Evolutionary conservation across 2,113 vertebrate species (phyloP).

Genomic region (Plotosus lineatus): DNA sequence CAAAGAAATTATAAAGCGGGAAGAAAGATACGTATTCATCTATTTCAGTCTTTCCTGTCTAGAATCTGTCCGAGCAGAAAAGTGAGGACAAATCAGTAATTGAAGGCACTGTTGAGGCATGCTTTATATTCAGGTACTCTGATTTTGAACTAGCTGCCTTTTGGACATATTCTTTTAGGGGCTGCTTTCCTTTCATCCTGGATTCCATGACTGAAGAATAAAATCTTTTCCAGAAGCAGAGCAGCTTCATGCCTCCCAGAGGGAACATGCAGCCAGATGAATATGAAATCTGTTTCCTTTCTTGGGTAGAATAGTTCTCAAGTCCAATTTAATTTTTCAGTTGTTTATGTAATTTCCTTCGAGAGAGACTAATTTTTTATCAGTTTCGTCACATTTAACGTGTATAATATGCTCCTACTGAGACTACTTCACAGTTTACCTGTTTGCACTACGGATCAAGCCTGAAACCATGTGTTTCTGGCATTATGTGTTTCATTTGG

Average conservation of each 20-base stretch:
- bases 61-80: neutral
- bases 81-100: neutral
- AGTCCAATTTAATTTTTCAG: neutral
- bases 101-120: neutral
- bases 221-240: neutral
- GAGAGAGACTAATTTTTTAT: neutral
- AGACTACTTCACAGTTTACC: too few relatives aligned
- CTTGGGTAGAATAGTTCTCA: neutral
- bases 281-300: neutral
- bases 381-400: neutral
- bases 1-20: too few relatives aligned
- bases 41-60: neutral
- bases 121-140: neutral
- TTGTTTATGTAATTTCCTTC: neutral
- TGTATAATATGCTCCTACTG: neutral
- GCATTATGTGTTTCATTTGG: neutral
- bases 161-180: neutral
- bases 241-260: neutral
- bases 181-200: neutral
- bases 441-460: neutral
- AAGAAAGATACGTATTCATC: neutral
- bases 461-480: neutral
- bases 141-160: neutral
- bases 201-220: conserved; percentile 2
- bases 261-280: neutral